Conservation (phyloP, 2,888 invertebrate species). For the Isoperla grammatica region DNA sequence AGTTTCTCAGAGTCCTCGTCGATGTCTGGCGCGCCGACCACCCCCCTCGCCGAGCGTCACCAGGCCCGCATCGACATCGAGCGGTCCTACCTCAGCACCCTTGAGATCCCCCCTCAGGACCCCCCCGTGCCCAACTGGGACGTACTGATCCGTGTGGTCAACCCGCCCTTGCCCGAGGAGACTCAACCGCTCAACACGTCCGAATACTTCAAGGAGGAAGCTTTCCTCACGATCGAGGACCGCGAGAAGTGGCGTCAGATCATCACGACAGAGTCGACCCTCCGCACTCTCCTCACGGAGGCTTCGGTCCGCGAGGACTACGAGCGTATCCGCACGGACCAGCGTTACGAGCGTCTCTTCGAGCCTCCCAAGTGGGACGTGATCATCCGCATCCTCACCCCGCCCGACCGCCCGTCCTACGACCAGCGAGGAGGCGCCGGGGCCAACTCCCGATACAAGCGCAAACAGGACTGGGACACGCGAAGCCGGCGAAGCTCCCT, state of each 20-base stretch:
- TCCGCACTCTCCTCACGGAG: conserved; percentile 73
- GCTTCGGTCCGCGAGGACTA: conserved; percentile 82
- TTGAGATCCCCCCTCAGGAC: conserved; percentile 54
- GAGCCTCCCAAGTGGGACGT: conserved; percentile 90
- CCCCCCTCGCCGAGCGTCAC: conserved; percentile 37
- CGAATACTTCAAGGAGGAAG: conserved; percentile 27
- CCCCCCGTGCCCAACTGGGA: conserved; percentile 78
- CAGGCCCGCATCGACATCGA: conserved; percentile 35
- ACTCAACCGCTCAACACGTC: conserved; percentile 6
- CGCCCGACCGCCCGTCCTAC: conserved; percentile 51
- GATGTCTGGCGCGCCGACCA: conserved; percentile 73
- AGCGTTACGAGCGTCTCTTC: conserved; percentile 73
- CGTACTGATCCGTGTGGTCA: conserved; percentile 74
- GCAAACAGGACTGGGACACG: conserved; percentile 78
- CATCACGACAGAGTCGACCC: conserved; percentile 80
- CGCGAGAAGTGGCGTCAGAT: conserved; percentile 85
- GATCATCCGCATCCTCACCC: conserved; percentile 76
- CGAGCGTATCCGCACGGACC: conserved; percentile 72
- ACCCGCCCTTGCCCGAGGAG: conserved; percentile 44
- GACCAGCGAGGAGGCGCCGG: conserved; percentile 35
- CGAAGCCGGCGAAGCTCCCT: conserved; percentile 77
- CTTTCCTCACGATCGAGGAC: conserved; percentile 69
- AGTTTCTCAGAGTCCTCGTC: conserved; percentile 85
- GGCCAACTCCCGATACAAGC: conserved; percentile 56
- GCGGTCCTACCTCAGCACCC: conserved; percentile 42